Percentiles rank a stretch among this genome's conserved stretches.
phyloP scores from a whole-genome alignment of 2,797 vertebrate genomes.

The Morus bassanus region DNA sequence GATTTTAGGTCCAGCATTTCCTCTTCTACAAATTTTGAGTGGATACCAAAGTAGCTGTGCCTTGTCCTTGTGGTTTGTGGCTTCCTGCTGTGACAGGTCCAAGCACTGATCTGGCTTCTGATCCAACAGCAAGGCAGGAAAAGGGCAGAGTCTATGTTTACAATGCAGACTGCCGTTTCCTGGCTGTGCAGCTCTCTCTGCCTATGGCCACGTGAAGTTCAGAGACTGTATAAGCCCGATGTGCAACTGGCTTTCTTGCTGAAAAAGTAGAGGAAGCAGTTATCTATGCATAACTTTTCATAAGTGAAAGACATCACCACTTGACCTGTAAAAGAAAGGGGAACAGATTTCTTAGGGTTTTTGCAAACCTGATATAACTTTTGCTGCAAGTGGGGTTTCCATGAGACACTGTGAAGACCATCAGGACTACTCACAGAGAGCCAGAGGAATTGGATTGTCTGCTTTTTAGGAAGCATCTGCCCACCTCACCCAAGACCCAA shows the following conservation, averaged over 20 bases:
- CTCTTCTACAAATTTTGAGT: neutral
- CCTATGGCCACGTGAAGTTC: neutral
- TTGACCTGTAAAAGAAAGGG: neutral
- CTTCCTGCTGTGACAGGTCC: neutral
- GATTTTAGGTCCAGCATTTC: neutral
- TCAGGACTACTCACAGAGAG: neutral
- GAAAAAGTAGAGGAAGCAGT: neutral
- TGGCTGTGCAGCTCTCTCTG: neutral
- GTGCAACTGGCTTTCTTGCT: neutral
- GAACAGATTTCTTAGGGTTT: neutral
- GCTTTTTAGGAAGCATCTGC: neutral
- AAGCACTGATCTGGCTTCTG: neutral
- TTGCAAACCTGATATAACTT: neutral
- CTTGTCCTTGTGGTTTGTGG: neutral
- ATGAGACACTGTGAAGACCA: neutral
- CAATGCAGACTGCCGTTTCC: neutral
- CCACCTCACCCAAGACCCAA: neutral
- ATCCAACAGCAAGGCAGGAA: neutral
- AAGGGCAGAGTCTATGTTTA: neutral
- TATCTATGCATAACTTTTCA: neutral
- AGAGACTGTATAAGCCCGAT: neutral
- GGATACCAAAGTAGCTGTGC: neutral
- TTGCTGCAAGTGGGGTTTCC: rapidly evolving
- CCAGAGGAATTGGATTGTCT: neutral
- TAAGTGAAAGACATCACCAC: neutral